Percentiles rank a stretch among this genome's conserved stretches.
These are phyloP conservation scores for Platycheirus rosarum DNA, from an alignment of 2,888 invertebrate species.

Conservation along the genomic window DNA sequence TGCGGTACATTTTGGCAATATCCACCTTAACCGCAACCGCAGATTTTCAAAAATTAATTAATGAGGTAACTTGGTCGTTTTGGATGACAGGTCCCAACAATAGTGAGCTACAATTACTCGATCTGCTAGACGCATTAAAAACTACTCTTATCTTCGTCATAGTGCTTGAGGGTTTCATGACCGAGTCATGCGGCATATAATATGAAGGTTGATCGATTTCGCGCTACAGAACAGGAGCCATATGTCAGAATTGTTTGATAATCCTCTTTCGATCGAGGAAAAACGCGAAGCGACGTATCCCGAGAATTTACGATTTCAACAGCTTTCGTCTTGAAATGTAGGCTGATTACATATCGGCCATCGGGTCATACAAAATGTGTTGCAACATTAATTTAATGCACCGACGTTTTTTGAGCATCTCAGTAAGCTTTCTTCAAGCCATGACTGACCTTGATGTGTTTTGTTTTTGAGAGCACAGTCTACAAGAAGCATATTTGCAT, in stretches of 20 bases:
- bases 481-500: no score
- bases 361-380: no score
- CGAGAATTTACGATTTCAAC: no score
- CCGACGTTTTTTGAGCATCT: not conserved
- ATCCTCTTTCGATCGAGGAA: constrained; percentile 2
- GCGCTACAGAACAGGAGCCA: not conserved
- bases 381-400: constrained; percentile 2
- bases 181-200: constrained; percentile 1
- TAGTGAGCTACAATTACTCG: constrained; percentile 1
- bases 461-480: constrained; percentile 19
- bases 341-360: no score
- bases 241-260: not conserved
- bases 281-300: no score
- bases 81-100: constrained; percentile 35
- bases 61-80: not conserved
- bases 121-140: constrained; percentile 24
- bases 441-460: constrained; percentile 25
- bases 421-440: no score
- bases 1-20: constrained; percentile 18
- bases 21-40: constrained; percentile 11
- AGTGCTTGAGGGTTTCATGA: constrained; percentile 9
- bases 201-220: not conserved
- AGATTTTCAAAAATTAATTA: constrained; percentile 24
- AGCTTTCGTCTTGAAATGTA: no score
- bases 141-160: no score